phyloP scores from a whole-genome alignment of 2,888 invertebrate genomes.

The Drosophila tripunctata region DNA sequence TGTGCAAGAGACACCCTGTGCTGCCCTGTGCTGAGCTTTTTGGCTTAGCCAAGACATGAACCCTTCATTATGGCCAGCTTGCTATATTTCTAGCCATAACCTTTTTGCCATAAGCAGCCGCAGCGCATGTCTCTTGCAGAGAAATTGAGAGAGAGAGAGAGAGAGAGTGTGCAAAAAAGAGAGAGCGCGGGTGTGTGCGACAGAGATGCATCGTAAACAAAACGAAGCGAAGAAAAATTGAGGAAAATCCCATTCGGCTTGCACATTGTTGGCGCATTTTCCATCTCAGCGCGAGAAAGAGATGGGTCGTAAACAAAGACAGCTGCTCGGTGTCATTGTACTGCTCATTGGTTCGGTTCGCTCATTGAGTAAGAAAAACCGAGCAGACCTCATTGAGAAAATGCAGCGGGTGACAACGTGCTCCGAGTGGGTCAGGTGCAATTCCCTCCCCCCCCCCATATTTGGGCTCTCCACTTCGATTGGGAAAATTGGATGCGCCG shows the following conservation, averaged over 20 bases:
- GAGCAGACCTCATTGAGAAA: slow-evolving; percentile 9
- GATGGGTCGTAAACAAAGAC: slow-evolving; percentile 83
- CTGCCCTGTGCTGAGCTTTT: slow-evolving; percentile 29
- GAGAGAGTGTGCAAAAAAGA: neutral
- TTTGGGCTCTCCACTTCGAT: neutral
- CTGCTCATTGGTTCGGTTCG: slow-evolving; percentile 49
- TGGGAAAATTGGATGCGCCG: slow-evolving; percentile 49
- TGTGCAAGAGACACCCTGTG: slow-evolving; percentile 24
- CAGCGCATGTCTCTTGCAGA: slow-evolving; percentile 58
- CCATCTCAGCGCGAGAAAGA: slow-evolving; percentile 72
- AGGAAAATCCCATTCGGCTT: slow-evolving; percentile 6
- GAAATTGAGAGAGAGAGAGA: no score
- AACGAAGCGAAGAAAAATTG: slow-evolving; percentile 47
- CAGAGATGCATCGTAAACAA: slow-evolving; percentile 79
- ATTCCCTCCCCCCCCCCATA: neutral
- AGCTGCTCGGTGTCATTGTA: slow-evolving; percentile 78
- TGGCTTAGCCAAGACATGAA: slow-evolving; percentile 29
- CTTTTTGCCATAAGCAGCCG: slow-evolving; percentile 43
- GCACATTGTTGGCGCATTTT: slow-evolving; percentile 31
- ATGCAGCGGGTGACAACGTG: slow-evolving; percentile 30
- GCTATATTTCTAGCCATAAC: slow-evolving; percentile 34
- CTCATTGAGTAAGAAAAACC: slow-evolving; percentile 46
- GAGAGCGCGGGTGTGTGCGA: slow-evolving; percentile 40
- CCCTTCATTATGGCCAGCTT: slow-evolving; percentile 16
- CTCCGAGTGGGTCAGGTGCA: slow-evolving; percentile 82